phyloP scores from a whole-genome alignment of 1,140 invertebrate genomes.

The Zaprionus nigranus region DNA sequence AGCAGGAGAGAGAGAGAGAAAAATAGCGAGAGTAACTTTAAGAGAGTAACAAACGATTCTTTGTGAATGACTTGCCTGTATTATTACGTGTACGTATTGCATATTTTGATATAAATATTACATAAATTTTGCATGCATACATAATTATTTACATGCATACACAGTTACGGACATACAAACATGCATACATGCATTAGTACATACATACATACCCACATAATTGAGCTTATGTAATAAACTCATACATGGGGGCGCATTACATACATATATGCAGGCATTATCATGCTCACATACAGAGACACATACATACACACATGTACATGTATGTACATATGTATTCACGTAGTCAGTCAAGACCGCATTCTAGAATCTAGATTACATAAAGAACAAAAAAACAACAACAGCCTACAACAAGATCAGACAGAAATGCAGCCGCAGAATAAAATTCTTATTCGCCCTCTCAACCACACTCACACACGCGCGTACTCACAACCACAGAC shows the following conservation, averaged over 20 bases:
- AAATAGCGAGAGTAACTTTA: conserved; percentile 20
- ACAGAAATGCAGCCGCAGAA: conserved; percentile 54
- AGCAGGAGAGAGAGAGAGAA: conserved; percentile 1
- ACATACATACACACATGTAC: background rate
- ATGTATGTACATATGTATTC: background rate
- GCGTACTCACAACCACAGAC: conserved; percentile 21
- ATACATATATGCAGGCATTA: conserved; percentile 15
- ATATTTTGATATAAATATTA: background rate
- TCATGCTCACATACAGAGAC: background rate
- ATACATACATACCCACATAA: conserved; percentile 28
- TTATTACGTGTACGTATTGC: background rate
- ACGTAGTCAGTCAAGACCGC: conserved; percentile 43
- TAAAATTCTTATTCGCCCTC: conserved; percentile 42
- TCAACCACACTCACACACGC: conserved; percentile 14
- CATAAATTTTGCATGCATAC: background rate
- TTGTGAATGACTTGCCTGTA: conserved; percentile 5
- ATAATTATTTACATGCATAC: conserved; percentile 1
- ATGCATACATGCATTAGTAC: conserved; percentile 27
- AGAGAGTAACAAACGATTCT: conserved; percentile 10
- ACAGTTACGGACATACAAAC: background rate
- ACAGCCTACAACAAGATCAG: conserved; percentile 60
- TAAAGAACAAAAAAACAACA: conserved; percentile 48
- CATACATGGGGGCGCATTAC: conserved; percentile 52
- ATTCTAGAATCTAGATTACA: conserved; percentile 80
- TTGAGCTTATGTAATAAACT: conserved; percentile 70